A percentile compares a stretch with the other conserved stretches of the same genome.
Conservation (phyloP, 1,140 invertebrate species). For the Bicyclus anynana region DNA sequence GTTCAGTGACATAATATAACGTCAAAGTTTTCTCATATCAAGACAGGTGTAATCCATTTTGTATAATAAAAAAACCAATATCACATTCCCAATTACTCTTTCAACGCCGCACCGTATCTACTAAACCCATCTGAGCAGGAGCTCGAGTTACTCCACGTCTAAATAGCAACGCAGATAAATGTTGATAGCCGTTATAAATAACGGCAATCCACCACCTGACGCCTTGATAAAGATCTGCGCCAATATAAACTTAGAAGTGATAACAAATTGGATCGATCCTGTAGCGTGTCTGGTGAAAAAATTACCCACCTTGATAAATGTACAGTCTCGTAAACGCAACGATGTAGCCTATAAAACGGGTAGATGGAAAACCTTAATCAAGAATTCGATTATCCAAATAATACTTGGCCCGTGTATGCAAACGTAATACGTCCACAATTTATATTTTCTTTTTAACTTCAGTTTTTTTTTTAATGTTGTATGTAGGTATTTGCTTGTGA, state of each 20-base stretch:
- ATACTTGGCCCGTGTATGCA: background rate
- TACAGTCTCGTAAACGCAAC: background rate
- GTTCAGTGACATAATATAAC: too few species aligned
- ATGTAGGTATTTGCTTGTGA: too few species aligned
- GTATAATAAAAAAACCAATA: background rate
- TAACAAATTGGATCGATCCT: slow-evolving; percentile 21
- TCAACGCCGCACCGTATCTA: slow-evolving; percentile 12
- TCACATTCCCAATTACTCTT: slow-evolving; percentile 3
- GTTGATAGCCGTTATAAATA: slow-evolving; percentile 27
- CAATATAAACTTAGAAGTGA: slow-evolving; percentile 26
- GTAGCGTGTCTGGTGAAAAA: slow-evolving; percentile 12
- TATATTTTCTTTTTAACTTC: background rate
- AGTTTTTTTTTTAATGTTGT: too few species aligned
- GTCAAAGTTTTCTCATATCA: too few species aligned
- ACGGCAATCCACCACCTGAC: slow-evolving; percentile 24
- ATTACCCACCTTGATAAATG: slow-evolving; percentile 1
- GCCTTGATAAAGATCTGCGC: slow-evolving; percentile 20
- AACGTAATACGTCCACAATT: background rate
- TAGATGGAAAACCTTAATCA: background rate
- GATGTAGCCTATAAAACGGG: background rate
- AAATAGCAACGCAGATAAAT: slow-evolving; percentile 16
- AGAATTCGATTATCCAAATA: background rate
- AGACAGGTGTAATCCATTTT: background rate
- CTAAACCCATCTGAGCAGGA: slow-evolving; percentile 17
- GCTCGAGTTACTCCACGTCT: slow-evolving; percentile 16